Conservation (phyloP, 1,140 invertebrate genomes). For the Himalopsyche phryganea region DNA sequence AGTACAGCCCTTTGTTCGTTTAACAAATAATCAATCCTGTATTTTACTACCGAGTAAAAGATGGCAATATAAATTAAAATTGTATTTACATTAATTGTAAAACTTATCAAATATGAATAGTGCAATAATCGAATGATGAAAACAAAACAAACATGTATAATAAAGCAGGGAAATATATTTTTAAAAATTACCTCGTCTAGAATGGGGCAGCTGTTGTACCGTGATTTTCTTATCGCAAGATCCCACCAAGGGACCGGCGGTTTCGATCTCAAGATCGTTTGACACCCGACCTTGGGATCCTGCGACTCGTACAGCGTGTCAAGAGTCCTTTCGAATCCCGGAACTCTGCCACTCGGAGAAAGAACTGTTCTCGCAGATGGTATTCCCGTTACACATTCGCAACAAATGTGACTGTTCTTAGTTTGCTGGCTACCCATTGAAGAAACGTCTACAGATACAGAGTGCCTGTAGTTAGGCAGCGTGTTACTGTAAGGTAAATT, state of each 20-base stretch:
- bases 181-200: slow-evolving; percentile 61
- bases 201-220: slow-evolving; percentile 69
- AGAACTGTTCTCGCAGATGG: slow-evolving; percentile 38
- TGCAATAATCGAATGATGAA: too few relatives aligned
- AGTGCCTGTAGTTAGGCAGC: slow-evolving; percentile 49
- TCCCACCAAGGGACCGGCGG: slow-evolving; percentile 81
- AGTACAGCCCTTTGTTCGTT: too few relatives aligned
- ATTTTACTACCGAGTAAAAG: too few relatives aligned
- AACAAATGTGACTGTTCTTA: slow-evolving; percentile 50
- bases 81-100: too few relatives aligned
- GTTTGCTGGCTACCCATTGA: slow-evolving; percentile 35
- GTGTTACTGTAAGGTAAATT: slow-evolving; percentile 33
- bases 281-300: slow-evolving; percentile 60
- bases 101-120: too few relatives aligned
- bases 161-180: too few relatives aligned
- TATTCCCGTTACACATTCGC: slow-evolving; percentile 51
- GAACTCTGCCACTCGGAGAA: slow-evolving; percentile 27
- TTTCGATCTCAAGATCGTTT: slow-evolving; percentile 58
- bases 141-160: too few relatives aligned
- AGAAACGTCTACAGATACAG: slow-evolving; percentile 48
- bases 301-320: slow-evolving; percentile 51
- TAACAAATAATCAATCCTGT: too few relatives aligned
- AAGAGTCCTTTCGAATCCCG: slow-evolving; percentile 41
- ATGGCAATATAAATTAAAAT: too few relatives aligned
- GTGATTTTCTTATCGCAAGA: slow-evolving; percentile 69